These are phyloP conservation scores for Zeuzera pyrina DNA, from an alignment of 2,888 invertebrate species.

Conservation along the genomic window DNA sequence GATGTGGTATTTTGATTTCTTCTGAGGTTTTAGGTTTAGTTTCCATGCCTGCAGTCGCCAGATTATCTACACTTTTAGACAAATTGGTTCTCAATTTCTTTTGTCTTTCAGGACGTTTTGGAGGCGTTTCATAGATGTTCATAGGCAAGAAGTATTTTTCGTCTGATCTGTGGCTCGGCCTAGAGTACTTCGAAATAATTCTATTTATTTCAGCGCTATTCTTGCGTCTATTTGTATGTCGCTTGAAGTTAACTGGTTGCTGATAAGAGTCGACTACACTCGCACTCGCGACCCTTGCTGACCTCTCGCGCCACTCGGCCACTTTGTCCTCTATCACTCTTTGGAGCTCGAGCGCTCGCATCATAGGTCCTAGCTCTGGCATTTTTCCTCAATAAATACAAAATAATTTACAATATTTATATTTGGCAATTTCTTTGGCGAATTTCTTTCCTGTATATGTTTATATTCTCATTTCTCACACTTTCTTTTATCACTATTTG, in stretches of 20 bases:
- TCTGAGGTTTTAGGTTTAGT: conserved; percentile 34
- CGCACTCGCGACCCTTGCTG: conserved; percentile 47
- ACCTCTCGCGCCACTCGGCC: conserved; percentile 68
- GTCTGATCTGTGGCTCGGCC: conserved; percentile 51
- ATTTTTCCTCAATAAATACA: conserved; percentile 38
- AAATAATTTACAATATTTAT: too few relatives aligned
- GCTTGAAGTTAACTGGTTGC: conserved; percentile 65
- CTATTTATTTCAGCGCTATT: conserved; percentile 69
- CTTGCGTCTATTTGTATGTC: conserved; percentile 65
- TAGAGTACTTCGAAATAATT: conserved; percentile 70
- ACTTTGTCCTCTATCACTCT: conserved; percentile 67
- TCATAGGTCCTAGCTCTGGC: conserved; percentile 65
- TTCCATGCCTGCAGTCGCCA: conserved; percentile 46
- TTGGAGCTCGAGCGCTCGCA: conserved; percentile 66
- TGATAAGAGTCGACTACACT: conserved; percentile 65
- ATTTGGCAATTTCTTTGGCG: conserved; percentile 13
- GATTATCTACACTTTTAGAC: conserved; percentile 61
- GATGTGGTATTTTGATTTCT: conserved; percentile 22
- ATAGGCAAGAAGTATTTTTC: conserved; percentile 34
- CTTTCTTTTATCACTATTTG: too few relatives aligned
- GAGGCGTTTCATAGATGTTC: conserved; percentile 29
- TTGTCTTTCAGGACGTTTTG: conserved; percentile 45
- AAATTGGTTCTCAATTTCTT: conserved; percentile 36
- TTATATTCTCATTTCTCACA: too few relatives aligned
- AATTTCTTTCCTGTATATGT: too few relatives aligned